Conservation (phyloP, 2,113 vertebrate species). For the Tachysurus vachellii region DNA sequence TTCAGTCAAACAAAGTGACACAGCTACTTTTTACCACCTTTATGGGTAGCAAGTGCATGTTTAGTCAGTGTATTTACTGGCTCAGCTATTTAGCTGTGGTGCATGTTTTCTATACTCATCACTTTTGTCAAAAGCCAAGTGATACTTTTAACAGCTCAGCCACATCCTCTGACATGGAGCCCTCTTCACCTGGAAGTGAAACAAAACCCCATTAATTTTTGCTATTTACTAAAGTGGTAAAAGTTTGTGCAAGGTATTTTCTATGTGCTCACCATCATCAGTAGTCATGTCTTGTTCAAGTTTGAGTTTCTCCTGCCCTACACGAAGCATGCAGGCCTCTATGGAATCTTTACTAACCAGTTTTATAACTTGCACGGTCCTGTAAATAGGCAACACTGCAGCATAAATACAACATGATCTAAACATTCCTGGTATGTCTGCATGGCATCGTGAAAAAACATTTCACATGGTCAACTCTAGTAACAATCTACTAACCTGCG, state of each 20-base stretch:
- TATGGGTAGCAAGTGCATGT: neutral
- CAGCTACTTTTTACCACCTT: neutral
- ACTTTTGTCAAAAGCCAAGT: conserved; percentile 81
- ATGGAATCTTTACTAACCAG: conserved; percentile 90
- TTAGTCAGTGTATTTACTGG: neutral
- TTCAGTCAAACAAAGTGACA: neutral
- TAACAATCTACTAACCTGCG: conserved; percentile 72
- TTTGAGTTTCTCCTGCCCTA: conserved; percentile 90
- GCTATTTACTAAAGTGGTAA: neutral
- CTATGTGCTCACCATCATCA: conserved; percentile 77
- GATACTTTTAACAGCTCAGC: conserved; percentile 91
- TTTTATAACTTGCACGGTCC: conserved; percentile 89
- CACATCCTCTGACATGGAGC: conserved; percentile 86
- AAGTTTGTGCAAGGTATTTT: neutral
- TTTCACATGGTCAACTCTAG: neutral
- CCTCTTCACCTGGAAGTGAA: conserved; percentile 78
- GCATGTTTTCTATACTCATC: neutral
- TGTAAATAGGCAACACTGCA: conserved; percentile 59
- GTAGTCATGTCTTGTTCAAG: conserved; percentile 94
- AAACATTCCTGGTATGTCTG: neutral
- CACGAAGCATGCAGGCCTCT: conserved; percentile 90
- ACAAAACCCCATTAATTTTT: neutral
- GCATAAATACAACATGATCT: neutral
- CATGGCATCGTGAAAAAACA: neutral
- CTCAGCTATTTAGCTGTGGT: neutral